Base-by-base conservation (phyloP, 2,113 vertebrate genomes). In the Peromyscus californicus region DNA sequence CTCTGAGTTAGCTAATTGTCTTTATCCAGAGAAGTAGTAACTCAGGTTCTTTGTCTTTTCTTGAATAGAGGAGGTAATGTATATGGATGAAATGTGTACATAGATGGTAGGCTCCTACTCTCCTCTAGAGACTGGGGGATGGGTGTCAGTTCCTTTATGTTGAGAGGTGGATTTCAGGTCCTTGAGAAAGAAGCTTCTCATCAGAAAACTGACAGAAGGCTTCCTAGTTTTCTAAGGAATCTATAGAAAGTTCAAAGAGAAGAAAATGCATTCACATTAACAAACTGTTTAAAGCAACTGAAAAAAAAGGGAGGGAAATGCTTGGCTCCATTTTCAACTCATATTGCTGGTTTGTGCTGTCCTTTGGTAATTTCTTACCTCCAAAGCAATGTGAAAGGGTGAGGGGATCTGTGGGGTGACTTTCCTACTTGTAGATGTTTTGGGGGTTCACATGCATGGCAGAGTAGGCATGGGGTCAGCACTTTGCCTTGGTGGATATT, bases 351-450 rank as follows among this genome's bases (percentile, higher is more conserved):
- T 59, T 59, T 51, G 51, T 51, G 51, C 51, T 59, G 16, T 9
- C 16, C 16, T 59, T 59, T 16, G 57, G 3, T 17, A 75, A 42
- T 70, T 36, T 10, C 7, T 70, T 29, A 88, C 3, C 67, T 10
- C 7, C 48, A 61, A 61, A 51, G 63, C 11, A 88, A 19, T 3
- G 4, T 1, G 12, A 39, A 63, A 59, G 21, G 24, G 24, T 67
- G 67, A 12, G 1, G 7, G 11, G 1, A 0, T 6, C 39, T 21
- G 2, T 29, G 16, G 19, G 26, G 13, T 76, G 6, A 33, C 24
- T 57, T 13, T 2, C 12, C 4, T 39, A 83, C 26, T 31, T n/a
- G 75, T 45, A 51, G 59, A 36, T n/a, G 67, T 67, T 3, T 0
- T 29, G 51, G 76, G 45, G 33, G 0, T 12, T 12, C 31, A 1